Evolutionary conservation across 2,797 vertebrate species (phyloP), one percentile per base, ranked within the genome.

Genomic region (Acestrorhynchus altus): DNA sequence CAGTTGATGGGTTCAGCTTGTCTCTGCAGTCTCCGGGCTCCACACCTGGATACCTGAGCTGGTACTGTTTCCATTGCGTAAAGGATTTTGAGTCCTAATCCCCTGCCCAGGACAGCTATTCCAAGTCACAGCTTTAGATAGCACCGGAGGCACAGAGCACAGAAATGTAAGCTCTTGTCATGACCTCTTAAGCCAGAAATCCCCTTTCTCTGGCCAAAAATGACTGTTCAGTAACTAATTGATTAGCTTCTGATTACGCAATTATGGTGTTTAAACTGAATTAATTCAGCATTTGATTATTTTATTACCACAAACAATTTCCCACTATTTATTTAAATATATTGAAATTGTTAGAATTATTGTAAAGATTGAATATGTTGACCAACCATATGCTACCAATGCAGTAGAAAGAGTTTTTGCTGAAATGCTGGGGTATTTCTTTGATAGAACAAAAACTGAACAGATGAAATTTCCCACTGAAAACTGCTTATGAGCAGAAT

Each of bases 11-110:
- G 15, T 18, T 35, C 35, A 35, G 26, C 18, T 61, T 47, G 68
- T 8, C 68, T 44, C 83, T 84, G 83, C 72, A 71, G 24, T 66
- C 4, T 22, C 44, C 83, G 52, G 84, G 78, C 81, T 81, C 31
- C 83, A 76, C 11, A n/a, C 83, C 77, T 42, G 12, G 22, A 81
- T 82, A 73, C 70, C 74, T 65, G 74, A 31, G 86, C 73, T 2
- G 39, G 70, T 47, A 11, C 68, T 13, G 24, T 86, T 89, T 92
- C 89, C 81, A 1, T 88, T 88, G 83, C 84, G 68, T 93, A 88
- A 90, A 79, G 86, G 91, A 92, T 93, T 89, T 90, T 78, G 13
- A 74, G 13, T 3, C 52, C 69, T 92, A 90, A 93, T 93, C 92
- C 86, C 56, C 54, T 77, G 7, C 79, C 57, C 39, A 70, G 91